Evolutionary conservation across 2,888 invertebrate genomes (phyloP), one percentile per base, ranked within the genome.

Genomic region (Caenorhabditis sp.): DNA sequence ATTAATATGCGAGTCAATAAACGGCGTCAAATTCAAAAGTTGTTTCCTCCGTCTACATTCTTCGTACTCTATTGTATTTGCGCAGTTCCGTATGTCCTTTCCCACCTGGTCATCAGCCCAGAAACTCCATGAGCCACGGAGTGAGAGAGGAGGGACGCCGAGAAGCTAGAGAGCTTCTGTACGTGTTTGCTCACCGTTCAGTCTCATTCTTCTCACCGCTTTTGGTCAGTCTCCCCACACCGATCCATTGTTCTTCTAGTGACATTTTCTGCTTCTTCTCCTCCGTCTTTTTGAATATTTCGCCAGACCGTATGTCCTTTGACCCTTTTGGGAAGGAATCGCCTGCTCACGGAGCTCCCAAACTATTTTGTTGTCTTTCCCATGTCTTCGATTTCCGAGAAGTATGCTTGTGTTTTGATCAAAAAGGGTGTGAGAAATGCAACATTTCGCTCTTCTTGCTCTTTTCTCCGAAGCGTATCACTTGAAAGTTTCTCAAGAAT

Each of bases 121-220:
- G 61, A 77, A 49, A 63, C 61, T 69, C 69, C 77, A 77, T 77
- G 77, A 69, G 77, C 76, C 38, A 76, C 51, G 51, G 49, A 38
- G 22, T 24, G 24, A 38, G 54, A 64, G 64, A 54, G 56, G 7
- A 44, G 14, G 47, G 66, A 66, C 66, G 49, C 68, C 58, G 76
- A 61, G 44, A 68, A 31, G 28, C 44, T 19, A 44, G 74, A 38
- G 38, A 19, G 64, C 76, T 68, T 66, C 76, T 63, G 70, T 79
- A 79, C 79, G 79, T 79, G 79, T 79, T 79, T 79, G 79, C 68
- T 59, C 79, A 79, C 79, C 70, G 70, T 79, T 79, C 70, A 70
- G 63, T 56, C 28, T 44, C 24, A 24, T 31, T 44, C 38, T 58
- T 63, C 68, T 68, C 68, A 63, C 77, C 69, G 77, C 77, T 61